phyloP scores from a whole-genome alignment of 2,797 vertebrate species.

The Halcyon chelicuti region DNA sequence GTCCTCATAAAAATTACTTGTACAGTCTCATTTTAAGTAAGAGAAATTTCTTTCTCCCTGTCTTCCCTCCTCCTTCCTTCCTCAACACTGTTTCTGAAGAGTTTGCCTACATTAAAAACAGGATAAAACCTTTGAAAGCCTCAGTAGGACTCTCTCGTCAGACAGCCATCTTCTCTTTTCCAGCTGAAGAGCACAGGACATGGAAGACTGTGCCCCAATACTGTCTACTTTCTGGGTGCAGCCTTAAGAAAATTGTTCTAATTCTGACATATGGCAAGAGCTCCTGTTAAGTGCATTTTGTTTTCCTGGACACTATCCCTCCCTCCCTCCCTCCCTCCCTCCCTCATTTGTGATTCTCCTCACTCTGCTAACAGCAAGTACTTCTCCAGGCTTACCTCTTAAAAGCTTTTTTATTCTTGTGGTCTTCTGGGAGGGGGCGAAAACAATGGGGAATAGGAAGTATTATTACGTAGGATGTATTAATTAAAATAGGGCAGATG shows the following conservation, averaged over 20 bases:
- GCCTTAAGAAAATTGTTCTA: background rate
- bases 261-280: background rate
- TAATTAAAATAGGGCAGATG: background rate
- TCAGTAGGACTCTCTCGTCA: background rate
- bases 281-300: background rate
- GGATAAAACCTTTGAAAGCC: background rate
- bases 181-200: background rate
- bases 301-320: background rate
- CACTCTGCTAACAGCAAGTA: background rate
- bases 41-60: background rate
- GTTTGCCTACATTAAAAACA: background rate
- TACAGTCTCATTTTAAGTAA: conserved; percentile 9
- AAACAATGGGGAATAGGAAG: background rate
- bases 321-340: background rate
- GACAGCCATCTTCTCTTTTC: background rate
- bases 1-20: background rate
- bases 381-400: background rate
- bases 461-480: background rate
- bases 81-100: background rate
- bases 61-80: background rate
- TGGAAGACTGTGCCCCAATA: background rate
- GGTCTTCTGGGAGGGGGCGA: background rate
- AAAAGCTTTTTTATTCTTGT: background rate
- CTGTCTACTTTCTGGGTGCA: background rate
- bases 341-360: background rate